Base-by-base conservation (phyloP, 2,888 invertebrate genomes). In the Cheilosia vulpina region DNA sequence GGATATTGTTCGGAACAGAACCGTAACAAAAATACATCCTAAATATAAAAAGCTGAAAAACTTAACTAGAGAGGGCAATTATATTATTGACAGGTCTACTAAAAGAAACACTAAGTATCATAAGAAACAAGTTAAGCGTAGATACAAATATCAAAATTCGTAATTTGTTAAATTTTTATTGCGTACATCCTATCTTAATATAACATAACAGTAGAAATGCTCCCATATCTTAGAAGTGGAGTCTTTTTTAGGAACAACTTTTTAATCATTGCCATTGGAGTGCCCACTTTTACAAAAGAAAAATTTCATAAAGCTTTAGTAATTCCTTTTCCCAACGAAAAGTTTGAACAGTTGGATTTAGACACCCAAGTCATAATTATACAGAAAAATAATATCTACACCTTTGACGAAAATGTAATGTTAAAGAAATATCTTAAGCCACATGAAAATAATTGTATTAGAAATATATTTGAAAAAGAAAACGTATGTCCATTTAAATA, bases 11-110 rank as follows among this genome's bases (percentile, higher is more conserved):
- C 47, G 34, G 4, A 65, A 65, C 27, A 47, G 65, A 50, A 65
- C 45, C 7, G 17, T 50, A 31, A n/a, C 17, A 7, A 65, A 52
- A 52, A 65, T 0, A 9, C 17, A 38, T 34, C 52, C 65, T 31
- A 52, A 52, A n/a, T 52, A 65, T 15, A 65, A 65, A 52, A 65
- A 38, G 52, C 19, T 65, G 38, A 52, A 21, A 9, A 65, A 24
- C 15, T 52, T 65, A 24, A 65, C 38, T n/a, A n/a, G n/a, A n/a
- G n/a, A n/a, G n/a, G n/a, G n/a, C n/a, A n/a, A n/a, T n/a, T n/a
- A n/a, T n/a, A n/a, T n/a, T n/a, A n/a, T n/a, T n/a, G n/a, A n/a
- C n/a, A n/a, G n/a, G n/a, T n/a, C n/a, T n/a, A n/a, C n/a, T n/a
- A n/a, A n/a, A n/a, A n/a, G n/a, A n/a, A n/a, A n/a, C n/a, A 11